Base-by-base conservation (phyloP, 2,888 invertebrate genomes). In the Sarcophaga carnaria region DNA sequence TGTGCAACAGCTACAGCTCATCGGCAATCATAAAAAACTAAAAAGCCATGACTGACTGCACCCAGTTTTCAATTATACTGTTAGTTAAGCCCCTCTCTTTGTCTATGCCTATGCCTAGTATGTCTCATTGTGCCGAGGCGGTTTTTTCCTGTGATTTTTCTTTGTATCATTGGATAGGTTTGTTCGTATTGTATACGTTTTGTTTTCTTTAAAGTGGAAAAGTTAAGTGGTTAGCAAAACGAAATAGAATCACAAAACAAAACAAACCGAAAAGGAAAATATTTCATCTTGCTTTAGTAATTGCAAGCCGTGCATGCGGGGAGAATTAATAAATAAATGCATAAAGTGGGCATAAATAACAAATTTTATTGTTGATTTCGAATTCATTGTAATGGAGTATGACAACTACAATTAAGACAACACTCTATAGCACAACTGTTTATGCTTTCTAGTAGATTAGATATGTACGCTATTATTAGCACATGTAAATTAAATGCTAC, bases 171-270 rank as follows among this genome's bases (percentile, higher is more conserved):
- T 47, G 14, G 69, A 8, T 54, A 70, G 60, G 49, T 49, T 49
- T 49, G 12, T 14, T 54, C 8, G 37, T 37, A 37, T 37, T 0
- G 10, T 2, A 10, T 37, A 37, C 37, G 37, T 37, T 37, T 37
- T 37, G 37, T 37, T 37, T 37, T 37, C 37, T 37, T 63, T 63
- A 69, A 86, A 86, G 82, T 82, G 78, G 79, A 86, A 82, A 82
- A 83, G 86, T 86, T 86, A 86, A 86, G 86, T 86, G 86, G 83
- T 86, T 83, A 80, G 71, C 67, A 86, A 84, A 72, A 75, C 78
- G 37, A 37, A 37, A 27, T 27, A 27, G 25, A 3, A 20, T 1
- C 20, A 20, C 20, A 27, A 27, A 27, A 37, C 6, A 37, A 37
- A 6, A 37, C 6, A 37, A 37, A 37, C 37, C 2, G 10, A 37